Base-by-base conservation (phyloP, 2,797 vertebrate species). In the Scomberomorus guttatus region DNA sequence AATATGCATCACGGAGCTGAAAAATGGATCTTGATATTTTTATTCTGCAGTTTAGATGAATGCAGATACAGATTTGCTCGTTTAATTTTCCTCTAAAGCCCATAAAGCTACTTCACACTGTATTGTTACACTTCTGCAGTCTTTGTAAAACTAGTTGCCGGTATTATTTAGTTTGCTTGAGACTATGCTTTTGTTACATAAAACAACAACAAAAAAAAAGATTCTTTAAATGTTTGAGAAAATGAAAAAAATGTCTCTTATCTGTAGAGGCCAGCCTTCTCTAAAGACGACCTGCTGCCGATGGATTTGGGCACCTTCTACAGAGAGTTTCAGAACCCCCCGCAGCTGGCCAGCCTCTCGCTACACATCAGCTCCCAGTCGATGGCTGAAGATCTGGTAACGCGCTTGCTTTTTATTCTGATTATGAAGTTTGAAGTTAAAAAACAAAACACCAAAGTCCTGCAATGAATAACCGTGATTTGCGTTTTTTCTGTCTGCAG, bases 251-350 rank as follows among this genome's bases (percentile, higher is more conserved):
- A 9, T 29, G 5, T 51, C 22, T 5, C 7, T 48, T 25, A 0
- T 24, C 29, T 77, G 1, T 67, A 99, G 98, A 98, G 98, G 84
- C 98, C 98, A 10, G 98, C 98, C 12, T 99, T 99, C 94, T 99
- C 98, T 72, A 99, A 99, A 93, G 98, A 99, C 5, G 98, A 99
- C 92, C 92, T 99, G 89, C 83, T 99, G 87, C 98, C 98, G 2
- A 99, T 99, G 98, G 98, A 99, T 89, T 87, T 99, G 88, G 98
- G 98, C 25, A 99, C 98, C 0, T 99, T 99, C 93, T 99, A 99
- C 90, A 95, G 97, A 67, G 98, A 99, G 93, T 99, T 99, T 91
- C 98, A 99, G 92, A 99, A 99, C 81, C 98, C 98, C 4, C 98
- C 98, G 52, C 98, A 99, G 75, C 96, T 99, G 78, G 96, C 97